phyloP scores from a whole-genome alignment of 1,140 invertebrate genomes.

The Cyclina sinensis region DNA sequence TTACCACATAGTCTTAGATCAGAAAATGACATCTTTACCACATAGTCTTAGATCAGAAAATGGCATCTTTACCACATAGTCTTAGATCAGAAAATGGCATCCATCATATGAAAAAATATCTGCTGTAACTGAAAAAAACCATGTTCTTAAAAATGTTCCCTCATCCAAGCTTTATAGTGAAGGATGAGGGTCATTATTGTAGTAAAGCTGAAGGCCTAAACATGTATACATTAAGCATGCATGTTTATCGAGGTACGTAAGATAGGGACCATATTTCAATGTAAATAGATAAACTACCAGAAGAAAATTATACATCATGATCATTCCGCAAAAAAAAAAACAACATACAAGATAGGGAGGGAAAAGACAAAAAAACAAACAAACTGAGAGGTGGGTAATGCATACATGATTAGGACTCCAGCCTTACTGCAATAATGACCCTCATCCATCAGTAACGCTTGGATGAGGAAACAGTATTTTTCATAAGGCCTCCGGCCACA shows the following conservation, averaged over 20 bases:
- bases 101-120: too few relatives aligned
- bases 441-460: slow-evolving; percentile 49
- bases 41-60: too few relatives aligned
- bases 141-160: slow-evolving; percentile 41
- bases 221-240: slow-evolving; percentile 6
- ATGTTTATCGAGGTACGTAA: not conserved
- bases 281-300: not conserved
- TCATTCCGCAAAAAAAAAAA: not conserved
- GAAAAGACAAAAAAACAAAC: slow-evolving; percentile 9
- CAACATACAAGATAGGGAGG: not conserved
- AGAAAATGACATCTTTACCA: too few relatives aligned
- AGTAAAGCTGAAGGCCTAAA: slow-evolving; percentile 24
- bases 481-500: too few relatives aligned
- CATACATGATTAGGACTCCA: slow-evolving; percentile 46
- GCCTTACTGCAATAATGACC: slow-evolving; percentile 38
- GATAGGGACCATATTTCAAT: too few relatives aligned
- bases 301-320: not conserved
- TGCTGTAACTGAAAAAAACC: too few relatives aligned
- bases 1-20: too few relatives aligned
- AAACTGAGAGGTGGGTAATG: not conserved
- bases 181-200: slow-evolving; percentile 35
- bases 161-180: slow-evolving; percentile 49
- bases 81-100: too few relatives aligned
- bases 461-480: slow-evolving; percentile 50
- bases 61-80: too few relatives aligned